Base-by-base conservation (phyloP, 2,797 vertebrate species). In the Karalla daura region DNA sequence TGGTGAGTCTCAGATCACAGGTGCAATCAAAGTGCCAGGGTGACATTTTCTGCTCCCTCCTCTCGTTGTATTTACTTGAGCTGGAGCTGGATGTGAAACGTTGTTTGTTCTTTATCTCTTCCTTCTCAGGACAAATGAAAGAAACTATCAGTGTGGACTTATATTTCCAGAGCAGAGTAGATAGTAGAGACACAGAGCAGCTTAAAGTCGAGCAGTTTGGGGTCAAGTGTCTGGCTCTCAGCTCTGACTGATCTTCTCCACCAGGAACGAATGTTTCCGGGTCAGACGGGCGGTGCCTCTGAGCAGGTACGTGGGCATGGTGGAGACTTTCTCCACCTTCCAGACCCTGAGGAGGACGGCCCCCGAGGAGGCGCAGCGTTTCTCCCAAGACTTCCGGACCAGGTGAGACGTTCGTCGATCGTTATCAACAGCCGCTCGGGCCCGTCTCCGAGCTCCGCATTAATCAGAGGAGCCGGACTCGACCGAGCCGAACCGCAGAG, bases 1-100 rank as follows among this genome's bases (percentile, higher is more conserved):
- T 94, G 93, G 94, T 95, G 76, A 90, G 92, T 63, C 18, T 46
- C 35, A n/a, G n/a, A n/a, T 30, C 37, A 18, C 1, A 18, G 15
- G 32, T 32, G 2, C 30, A 12, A 33, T 33, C 10, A 33, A 33
- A n/a, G n/a, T n/a, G n/a, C n/a, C n/a, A n/a, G n/a, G n/a, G n/a
- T n/a, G n/a, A n/a, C n/a, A n/a, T n/a, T n/a, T n/a, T n/a, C n/a
- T n/a, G n/a, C n/a, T n/a, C n/a, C n/a, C n/a, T n/a, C n/a, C n/a
- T n/a, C n/a, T n/a, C n/a, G n/a, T n/a, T n/a, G n/a, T n/a, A n/a
- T n/a, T n/a, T n/a, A n/a, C n/a, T n/a, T n/a, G n/a, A n/a, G n/a
- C n/a, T n/a, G n/a, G n/a, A n/a, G n/a, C n/a, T n/a, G n/a, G n/a
- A n/a, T n/a, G n/a, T n/a, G n/a, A n/a, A n/a, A n/a, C n/a, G n/a